Base-by-base conservation (phyloP, 1,140 invertebrate genomes). In the Himalopsyche phryganea region DNA sequence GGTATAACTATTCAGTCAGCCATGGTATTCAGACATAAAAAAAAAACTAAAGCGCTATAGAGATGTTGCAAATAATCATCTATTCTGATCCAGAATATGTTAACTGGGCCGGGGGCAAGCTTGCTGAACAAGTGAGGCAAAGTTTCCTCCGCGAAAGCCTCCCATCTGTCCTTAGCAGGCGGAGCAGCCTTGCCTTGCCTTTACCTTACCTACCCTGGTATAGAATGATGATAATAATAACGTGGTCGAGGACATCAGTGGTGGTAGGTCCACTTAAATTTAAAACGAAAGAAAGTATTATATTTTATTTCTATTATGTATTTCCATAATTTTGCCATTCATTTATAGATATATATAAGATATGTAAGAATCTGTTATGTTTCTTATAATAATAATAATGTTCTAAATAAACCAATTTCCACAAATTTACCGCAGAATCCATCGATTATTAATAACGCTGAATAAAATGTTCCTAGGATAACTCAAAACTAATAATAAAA, bases 131-230 rank as follows among this genome's bases (percentile, higher is more conserved):
- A 61, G 51, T 61, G 51, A 38, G 44, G 28, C 52, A 57, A 61
- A 61, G 60, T 61, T 61, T 52, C 53, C n/a, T 57, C 60, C 50
- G 41, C 53, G 45, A 38, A 28, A 13, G 15, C 15, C 42, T 36
- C 52, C 56, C 61, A 59, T 56, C 56, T 63, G 61, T 63, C 61
- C 61, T 63, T 50, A 48, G 56, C 61, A 63, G 61, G 48, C 61
- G 52, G 19, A 44, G 57, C n/a, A n/a, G 50, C 38, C 50, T 49
- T 60, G 45, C 58, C 58, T 53, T 33, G 33, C 58, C 51, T 15
- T 28, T 19, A 13, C 44, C 44, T 28, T 28, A 28, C 23, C 23
- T 28, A 28, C 23, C 17, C 28, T 36, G 40, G 35, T 41, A 58
- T 58, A 58, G 56, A 58, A 52, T 49, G 56, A 58, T 58, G 51